Evolutionary conservation across 2,797 vertebrate genomes (phyloP), one percentile per base, ranked within the genome.

Genomic region (Pelodytes ibericus): DNA sequence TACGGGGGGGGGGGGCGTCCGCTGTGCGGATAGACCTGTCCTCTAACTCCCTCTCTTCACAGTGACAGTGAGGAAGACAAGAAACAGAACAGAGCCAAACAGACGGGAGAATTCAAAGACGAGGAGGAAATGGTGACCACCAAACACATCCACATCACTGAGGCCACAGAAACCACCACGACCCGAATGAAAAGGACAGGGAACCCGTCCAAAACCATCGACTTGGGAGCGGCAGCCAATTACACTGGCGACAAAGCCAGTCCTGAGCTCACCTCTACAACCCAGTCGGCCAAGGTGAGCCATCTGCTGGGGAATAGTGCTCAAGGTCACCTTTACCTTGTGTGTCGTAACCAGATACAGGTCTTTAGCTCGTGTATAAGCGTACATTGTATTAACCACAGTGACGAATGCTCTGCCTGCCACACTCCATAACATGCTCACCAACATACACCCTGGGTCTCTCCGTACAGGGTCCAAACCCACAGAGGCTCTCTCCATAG

Each of bases 61-160:
- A 99, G 98, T 82, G 97, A 99, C 86, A 90, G 92, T 0, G 97
- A 99, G 68, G 97, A 94, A 62, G 87, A 94, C 66, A 92, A 88
- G 57, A 90, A 92, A 20, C 89, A 92, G 6, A 91, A 93, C 83
- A 94, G 95, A 81, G 94, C 93, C 72, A 93, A 91, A 81, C 87
- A 91, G 73, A 90, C 90, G 85, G 87, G 89, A 74, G 96, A 98
- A 82, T 99, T 97, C 85, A 98, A 96, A 93, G 97, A 99, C 73
- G 96, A 97, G 80, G 96, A 98, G 77, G 96, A 98, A 81, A 98
- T 93, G 0, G 95, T 97, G 81, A 97, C 96, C 20, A 96, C 95
- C 27, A 98, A 96, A 91, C 96, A 95, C 69, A 91, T 96, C 81
- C 93, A 95, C 56, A 96, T 98, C 75, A 95, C 95, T 81, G 95